phyloP scores from a whole-genome alignment of 2,888 invertebrate species.

The Mystacides longicornis region DNA sequence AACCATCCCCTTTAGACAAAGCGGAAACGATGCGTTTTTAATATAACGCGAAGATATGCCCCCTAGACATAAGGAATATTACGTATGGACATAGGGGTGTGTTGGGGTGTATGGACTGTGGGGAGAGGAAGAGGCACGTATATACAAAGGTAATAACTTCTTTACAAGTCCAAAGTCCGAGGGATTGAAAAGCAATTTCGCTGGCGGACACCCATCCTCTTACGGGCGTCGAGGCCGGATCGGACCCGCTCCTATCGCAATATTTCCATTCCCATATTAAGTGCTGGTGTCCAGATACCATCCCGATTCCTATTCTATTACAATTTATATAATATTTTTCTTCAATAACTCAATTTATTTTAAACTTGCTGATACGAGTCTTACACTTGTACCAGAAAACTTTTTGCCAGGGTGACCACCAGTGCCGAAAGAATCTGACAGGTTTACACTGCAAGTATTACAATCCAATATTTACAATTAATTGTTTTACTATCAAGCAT shows the following conservation, averaged over 20 bases:
- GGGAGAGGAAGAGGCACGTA: constrained; percentile 42
- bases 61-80: constrained; percentile 45
- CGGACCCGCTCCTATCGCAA: not conserved
- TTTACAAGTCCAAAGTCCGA: constrained; percentile 56
- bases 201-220: constrained; percentile 48
- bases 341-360: too few species aligned
- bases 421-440: too few species aligned
- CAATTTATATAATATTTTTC: too few species aligned
- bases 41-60: constrained; percentile 43
- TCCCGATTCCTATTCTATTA: too few species aligned
- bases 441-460: too few species aligned
- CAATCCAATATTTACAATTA: too few species aligned
- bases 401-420: too few species aligned
- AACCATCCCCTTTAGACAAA: constrained; percentile 19
- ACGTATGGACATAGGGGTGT: constrained; percentile 47
- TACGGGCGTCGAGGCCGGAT: constrained; percentile 28
- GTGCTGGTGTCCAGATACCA: too few species aligned
- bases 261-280: not conserved
- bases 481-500: too few species aligned
- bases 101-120: constrained; percentile 30
- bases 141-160: constrained; percentile 52
- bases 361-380: too few species aligned
- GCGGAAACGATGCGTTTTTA: constrained; percentile 32
- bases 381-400: too few species aligned
- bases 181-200: constrained; percentile 56